phyloP scores from a whole-genome alignment of 1,140 invertebrate species.

The Babylonia areolata region DNA sequence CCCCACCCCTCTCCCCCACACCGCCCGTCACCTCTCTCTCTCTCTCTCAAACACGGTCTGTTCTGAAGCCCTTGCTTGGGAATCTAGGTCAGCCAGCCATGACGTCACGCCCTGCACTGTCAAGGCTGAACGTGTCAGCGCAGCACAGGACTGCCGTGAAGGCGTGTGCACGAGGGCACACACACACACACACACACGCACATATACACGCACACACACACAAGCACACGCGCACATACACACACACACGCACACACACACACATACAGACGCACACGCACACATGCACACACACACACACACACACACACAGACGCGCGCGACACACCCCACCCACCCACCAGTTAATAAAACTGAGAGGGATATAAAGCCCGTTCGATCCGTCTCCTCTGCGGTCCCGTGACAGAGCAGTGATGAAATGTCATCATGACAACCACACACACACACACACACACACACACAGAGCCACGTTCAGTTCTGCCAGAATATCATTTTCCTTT shows the following conservation, averaged over 20 bases:
- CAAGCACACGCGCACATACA: not conserved
- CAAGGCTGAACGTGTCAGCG: no score
- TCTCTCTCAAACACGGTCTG: no score
- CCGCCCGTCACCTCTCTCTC: no score
- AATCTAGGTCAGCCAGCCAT: no score
- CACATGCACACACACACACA: slow-evolving; percentile 14
- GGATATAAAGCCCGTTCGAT: not conserved
- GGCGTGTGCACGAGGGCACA: not conserved
- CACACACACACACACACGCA: not conserved
- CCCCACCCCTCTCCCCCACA: no score
- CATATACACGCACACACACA: not conserved
- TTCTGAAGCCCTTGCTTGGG: no score
- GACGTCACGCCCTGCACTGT: no score
- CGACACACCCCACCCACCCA: not conserved
- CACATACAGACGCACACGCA: slow-evolving; percentile 7
- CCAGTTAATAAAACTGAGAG: not conserved
- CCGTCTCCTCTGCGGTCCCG: not conserved
- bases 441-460: no score
- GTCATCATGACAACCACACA: no score
- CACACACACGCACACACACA: slow-evolving; percentile 15
- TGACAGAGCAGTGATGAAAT: not conserved
- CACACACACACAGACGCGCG: slow-evolving; percentile 3
- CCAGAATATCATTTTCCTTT: no score
- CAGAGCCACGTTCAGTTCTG: no score
- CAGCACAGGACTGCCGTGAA: no score